These are phyloP conservation scores for Diplodus sargus DNA, from an alignment of 2,797 vertebrate genomes.

Conservation along the genomic window DNA sequence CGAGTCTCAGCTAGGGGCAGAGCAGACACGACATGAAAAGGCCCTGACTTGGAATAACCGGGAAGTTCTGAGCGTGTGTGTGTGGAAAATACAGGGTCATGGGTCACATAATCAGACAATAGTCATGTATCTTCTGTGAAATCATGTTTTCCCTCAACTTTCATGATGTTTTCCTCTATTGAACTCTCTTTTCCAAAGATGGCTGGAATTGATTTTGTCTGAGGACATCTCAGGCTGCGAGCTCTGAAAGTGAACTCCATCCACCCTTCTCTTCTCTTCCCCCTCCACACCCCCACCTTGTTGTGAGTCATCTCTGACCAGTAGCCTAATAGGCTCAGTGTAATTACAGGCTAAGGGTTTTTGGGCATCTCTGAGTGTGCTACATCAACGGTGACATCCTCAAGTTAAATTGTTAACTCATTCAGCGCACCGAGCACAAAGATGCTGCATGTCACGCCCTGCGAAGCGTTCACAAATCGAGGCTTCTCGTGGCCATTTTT, in stretches of 20 bases:
- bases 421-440: constrained; percentile 42
- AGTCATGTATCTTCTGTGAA: constrained; percentile 63
- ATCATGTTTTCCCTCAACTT: constrained; percentile 56
- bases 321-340: constrained; percentile 73
- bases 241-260: constrained; percentile 71
- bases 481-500: constrained; percentile 43
- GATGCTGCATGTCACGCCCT: constrained; percentile 24
- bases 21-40: constrained; percentile 55
- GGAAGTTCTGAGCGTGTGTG: constrained; percentile 22
- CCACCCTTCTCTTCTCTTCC: constrained; percentile 42
- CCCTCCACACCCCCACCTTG: constrained; percentile 60
- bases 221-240: constrained; percentile 61
- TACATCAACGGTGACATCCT: constrained; percentile 67
- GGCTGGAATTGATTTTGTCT: constrained; percentile 69
- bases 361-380: constrained; percentile 65
- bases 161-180: constrained; percentile 53
- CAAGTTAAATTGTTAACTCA: constrained; percentile 58
- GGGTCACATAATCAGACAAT: constrained; percentile 70
- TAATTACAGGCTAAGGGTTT: constrained; percentile 81
- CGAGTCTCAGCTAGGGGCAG: constrained; percentile 53
- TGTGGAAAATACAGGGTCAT: constrained; percentile 66
- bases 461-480: constrained; percentile 7
- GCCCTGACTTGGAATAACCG: constrained; percentile 63
- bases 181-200: constrained; percentile 56
- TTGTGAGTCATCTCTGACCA: constrained; percentile 79